Percentiles rank a stretch among this genome's conserved stretches.
These are phyloP conservation scores for Noctilio leporinus DNA, from an alignment of 2,113 vertebrate species.

Conservation along the genomic window DNA sequence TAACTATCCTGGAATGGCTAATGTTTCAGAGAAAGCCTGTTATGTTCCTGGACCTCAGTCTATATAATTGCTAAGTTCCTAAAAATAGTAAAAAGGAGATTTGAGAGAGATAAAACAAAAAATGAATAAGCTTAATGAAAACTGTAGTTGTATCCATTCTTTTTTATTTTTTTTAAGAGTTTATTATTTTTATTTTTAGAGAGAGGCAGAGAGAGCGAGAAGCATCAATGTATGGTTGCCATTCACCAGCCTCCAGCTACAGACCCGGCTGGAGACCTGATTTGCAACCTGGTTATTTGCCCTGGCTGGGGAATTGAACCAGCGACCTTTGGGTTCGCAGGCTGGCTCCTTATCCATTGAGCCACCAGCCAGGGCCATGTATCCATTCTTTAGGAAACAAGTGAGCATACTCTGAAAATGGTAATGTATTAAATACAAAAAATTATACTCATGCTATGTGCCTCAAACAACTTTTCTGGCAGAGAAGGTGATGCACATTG, in stretches of 20 bases:
- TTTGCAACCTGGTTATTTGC: too few species aligned
- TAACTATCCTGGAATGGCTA: not conserved
- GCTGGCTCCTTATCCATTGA: too few species aligned
- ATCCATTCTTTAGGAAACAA: not conserved
- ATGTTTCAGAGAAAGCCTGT: not conserved
- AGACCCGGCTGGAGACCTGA: too few species aligned
- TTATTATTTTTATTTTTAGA: too few species aligned
- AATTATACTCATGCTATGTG: not conserved
- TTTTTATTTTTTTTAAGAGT: too few species aligned
- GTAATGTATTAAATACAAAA: not conserved
- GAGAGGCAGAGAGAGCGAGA: too few species aligned
- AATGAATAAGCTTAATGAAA: not conserved
- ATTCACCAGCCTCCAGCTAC: too few species aligned
- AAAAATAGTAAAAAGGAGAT: not conserved
- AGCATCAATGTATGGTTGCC: too few species aligned
- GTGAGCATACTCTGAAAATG: not conserved
- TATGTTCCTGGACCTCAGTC: not conserved
- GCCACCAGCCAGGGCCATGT: too few species aligned
- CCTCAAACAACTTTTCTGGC: not conserved
- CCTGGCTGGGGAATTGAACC: too few species aligned
- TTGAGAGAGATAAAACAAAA: not conserved
- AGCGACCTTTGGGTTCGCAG: too few species aligned
- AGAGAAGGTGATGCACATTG: not conserved
- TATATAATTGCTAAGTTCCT: not conserved
- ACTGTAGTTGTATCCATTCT: not conserved